phyloP scores from a whole-genome alignment of 2,113 vertebrate genomes.

The Cathartes aura region DNA sequence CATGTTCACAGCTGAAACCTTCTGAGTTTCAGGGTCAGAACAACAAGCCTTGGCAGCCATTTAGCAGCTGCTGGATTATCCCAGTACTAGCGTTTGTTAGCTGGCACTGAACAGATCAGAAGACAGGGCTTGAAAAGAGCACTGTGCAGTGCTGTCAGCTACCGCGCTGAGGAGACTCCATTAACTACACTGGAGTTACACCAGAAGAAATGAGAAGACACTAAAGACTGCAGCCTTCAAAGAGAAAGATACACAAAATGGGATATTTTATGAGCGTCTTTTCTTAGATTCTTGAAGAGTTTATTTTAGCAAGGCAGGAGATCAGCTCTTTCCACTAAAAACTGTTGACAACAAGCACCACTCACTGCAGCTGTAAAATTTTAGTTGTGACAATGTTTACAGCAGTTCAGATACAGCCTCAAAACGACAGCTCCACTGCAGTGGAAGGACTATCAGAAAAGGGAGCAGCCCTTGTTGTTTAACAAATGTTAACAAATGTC shows the following conservation, averaged over 20 bases:
- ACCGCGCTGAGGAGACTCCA: background rate
- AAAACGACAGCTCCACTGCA: background rate
- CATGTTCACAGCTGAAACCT: background rate
- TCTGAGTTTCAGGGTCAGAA: background rate
- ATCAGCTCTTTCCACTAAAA: background rate
- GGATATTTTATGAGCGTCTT: slow-evolving; percentile 1
- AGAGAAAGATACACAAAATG: slow-evolving; percentile 8
- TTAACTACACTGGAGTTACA: background rate
- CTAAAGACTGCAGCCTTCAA: background rate
- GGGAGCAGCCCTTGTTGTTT: background rate
- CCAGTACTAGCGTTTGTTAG: background rate
- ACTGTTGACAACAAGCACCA: background rate
- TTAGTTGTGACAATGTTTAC: slow-evolving; percentile 33
- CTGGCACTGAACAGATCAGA: background rate
- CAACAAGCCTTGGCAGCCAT: background rate
- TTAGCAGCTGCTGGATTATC: background rate
- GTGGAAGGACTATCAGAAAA: background rate
- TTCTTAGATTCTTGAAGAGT: slow-evolving; percentile 1
- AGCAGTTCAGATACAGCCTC: background rate
- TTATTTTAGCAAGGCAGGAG: slow-evolving; percentile 4
- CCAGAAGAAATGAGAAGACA: background rate
- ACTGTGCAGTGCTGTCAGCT: background rate
- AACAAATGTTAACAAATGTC: slow-evolving; percentile 20
- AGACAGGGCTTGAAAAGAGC: background rate
- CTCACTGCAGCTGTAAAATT: slow-evolving; percentile 4